Base-by-base conservation (phyloP, 2,888 invertebrate genomes). In the Perdita meconis region DNA sequence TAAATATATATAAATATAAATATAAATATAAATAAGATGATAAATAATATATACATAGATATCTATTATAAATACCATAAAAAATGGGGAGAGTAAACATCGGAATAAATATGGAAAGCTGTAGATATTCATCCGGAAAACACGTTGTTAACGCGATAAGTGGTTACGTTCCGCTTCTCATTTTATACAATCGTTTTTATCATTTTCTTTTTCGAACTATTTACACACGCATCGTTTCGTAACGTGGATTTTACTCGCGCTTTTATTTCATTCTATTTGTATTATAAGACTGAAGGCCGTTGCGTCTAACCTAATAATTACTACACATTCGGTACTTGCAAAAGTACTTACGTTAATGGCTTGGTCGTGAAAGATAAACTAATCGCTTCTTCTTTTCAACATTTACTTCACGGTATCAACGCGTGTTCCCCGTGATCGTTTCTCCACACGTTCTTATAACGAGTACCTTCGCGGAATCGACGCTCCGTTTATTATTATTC, bases 41-140 rank as follows among this genome's bases (percentile, higher is more conserved):
- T 70, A 56, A 75, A 84, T 75, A 77, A 83, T 79, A 79, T 86
- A 84, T 83, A 82, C 63, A 86, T 73, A 82, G 63, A 85, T 84
- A 85, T 81, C 86, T 80, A 81, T 86, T 85, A 86, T 82, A 83
- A 70, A 80, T 81, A 84, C 80, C 71, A 65, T 56, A 72, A 71
- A 72, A 71, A 30, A 70, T 79, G 75, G 70, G 75, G 63, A 66
- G 68, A 81, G 69, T 79, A 79, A 77, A 82, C 85, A 80, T 86
- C 59, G 59, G 56, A 73, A 80, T n/a, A n/a, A n/a, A n/a, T n/a
- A n/a, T n/a, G n/a, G 60, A 38, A 80, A 82, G 65, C 83, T 82
- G 85, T 80, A 83, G 83, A 86, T 88, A 86, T 87, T 86, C 63
- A 66, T 63, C 51, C 55, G 53, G 65, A 55, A 65, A 63, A 72